Evolutionary conservation across 2,113 vertebrate species (phyloP).

Genomic region (Prionailurus viverrinus): DNA sequence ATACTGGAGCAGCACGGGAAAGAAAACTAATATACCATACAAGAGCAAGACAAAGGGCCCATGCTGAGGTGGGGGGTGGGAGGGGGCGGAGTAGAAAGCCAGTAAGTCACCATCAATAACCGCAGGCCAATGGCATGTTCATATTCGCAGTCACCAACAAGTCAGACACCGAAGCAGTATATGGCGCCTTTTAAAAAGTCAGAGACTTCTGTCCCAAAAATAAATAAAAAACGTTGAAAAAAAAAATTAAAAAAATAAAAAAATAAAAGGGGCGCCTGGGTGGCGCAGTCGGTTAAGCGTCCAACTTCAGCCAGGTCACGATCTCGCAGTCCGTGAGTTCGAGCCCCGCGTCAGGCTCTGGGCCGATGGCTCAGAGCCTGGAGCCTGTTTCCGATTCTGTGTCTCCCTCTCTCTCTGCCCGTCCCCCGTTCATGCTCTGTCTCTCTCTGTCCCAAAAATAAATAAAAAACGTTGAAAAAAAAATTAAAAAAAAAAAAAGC

Average conservation of each 20-base stretch:
- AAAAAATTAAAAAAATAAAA: too few relatives aligned
- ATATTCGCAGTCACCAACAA: not conserved
- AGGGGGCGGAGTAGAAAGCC: not conserved
- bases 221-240: too few relatives aligned
- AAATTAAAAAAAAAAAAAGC: constrained; percentile 60
- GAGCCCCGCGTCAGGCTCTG: too few relatives aligned
- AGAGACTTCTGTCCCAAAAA: not conserved
- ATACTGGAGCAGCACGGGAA: not conserved
- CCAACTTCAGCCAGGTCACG: too few relatives aligned
- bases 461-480: not conserved
- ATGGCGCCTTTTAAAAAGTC: constrained; percentile 13
- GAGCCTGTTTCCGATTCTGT: too few relatives aligned
- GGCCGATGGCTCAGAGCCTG: too few relatives aligned
- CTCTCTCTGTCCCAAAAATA: too few relatives aligned
- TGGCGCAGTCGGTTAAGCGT: too few relatives aligned
- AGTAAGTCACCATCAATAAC: constrained; percentile 17
- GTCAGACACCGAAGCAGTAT: not conserved
- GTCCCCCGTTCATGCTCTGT: too few relatives aligned
- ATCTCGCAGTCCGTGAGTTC: too few relatives aligned
- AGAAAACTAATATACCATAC: not conserved
- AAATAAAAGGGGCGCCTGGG: too few relatives aligned
- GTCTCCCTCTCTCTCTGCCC: too few relatives aligned
- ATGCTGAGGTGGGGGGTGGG: not conserved
- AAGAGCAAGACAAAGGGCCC: not conserved
- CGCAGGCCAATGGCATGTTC: not conserved